Base-by-base conservation (phyloP, 1,140 invertebrate species). In the Aphis gossypii region DNA sequence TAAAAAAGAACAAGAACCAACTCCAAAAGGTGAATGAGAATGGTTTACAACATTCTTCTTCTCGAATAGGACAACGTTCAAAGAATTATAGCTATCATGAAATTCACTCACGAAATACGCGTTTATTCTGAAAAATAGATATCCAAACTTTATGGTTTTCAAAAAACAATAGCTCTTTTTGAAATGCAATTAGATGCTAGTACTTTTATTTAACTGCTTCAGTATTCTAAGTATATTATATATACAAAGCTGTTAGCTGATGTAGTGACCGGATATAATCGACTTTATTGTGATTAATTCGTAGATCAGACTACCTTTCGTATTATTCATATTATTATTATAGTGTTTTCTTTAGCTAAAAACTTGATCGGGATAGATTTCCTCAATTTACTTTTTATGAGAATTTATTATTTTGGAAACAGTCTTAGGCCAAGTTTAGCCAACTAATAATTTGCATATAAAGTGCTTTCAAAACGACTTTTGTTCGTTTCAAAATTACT, bases 381-480 rank as follows among this genome's bases (percentile, higher is more conserved):
- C 25, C 1, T 18, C 56, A 25, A 68, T 68, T 44, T 38, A 3
- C 38, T 44, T 60, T 90, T 90, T 90, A 90, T 60, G 54, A 90
- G 38, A 90, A 90, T 90, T 90, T 90, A 90, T 90, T 90, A 68
- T 90, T 44, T 90, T 6, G 38, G 14, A 30, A 25, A 68, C 38
- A 20, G 60, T 90, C 89, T 90, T 90, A 90, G 54, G 54, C 89
- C 30, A 30, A 90, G 89, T 90, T 90, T n/a, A 68, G n/a, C 89
- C 23, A 41, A 68, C 56, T 90, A 76, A 76, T 76, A 76, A 90
- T 90, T 90, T 90, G 89, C 89, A 90, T 90, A 90, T 90, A 90
- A 90, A 90, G 89, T 90, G 89, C 89, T 90, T 90, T 90, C 60
- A 90, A 90, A 90, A 90, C 56, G 89, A 90, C 56, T 90, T 90